Conservation (phyloP, 2,797 vertebrate species). For the Danio kyathit region DNA sequence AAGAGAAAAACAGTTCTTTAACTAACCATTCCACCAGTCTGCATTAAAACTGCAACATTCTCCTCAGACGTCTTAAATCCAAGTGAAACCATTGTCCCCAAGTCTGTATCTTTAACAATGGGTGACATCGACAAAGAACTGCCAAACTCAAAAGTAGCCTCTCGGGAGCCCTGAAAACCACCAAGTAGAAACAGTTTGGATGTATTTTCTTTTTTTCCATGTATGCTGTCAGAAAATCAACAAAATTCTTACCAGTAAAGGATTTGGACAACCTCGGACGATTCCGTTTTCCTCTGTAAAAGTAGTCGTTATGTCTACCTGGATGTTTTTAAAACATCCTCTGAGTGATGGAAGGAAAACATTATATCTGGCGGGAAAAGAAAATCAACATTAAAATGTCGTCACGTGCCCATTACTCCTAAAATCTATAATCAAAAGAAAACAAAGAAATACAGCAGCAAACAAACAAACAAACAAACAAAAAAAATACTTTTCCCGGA, state of each 20-base stretch:
- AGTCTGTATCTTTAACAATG: slow-evolving; percentile 6
- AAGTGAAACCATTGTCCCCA: slow-evolving; percentile 61
- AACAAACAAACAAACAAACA: neutral
- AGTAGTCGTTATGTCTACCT: neutral
- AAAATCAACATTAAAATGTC: neutral
- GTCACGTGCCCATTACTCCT: neutral
- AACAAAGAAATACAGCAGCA: neutral
- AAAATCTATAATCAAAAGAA: neutral
- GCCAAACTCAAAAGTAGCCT: slow-evolving; percentile 51
- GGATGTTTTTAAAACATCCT: slow-evolving; percentile 67
- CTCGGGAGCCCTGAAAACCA: slow-evolving; percentile 61
- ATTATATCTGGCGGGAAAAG: slow-evolving; percentile 65
- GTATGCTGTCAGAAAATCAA: neutral
- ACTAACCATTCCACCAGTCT: slow-evolving; percentile 64
- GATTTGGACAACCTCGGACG: slow-evolving; percentile 63
- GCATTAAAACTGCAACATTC: slow-evolving; percentile 55
- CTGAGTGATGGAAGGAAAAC: slow-evolving; percentile 64
- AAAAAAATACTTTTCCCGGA: slow-evolving; percentile 79
- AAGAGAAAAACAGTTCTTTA: neutral
- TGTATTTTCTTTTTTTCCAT: neutral
- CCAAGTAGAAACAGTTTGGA: neutral
- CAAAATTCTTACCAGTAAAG: slow-evolving; percentile 63
- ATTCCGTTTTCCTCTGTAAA: slow-evolving; percentile 65
- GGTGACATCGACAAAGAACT: slow-evolving; percentile 52
- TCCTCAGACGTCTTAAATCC: slow-evolving; percentile 65